Conservation (phyloP, 2,888 invertebrate species). For the Anoplius nigerrimus region DNA sequence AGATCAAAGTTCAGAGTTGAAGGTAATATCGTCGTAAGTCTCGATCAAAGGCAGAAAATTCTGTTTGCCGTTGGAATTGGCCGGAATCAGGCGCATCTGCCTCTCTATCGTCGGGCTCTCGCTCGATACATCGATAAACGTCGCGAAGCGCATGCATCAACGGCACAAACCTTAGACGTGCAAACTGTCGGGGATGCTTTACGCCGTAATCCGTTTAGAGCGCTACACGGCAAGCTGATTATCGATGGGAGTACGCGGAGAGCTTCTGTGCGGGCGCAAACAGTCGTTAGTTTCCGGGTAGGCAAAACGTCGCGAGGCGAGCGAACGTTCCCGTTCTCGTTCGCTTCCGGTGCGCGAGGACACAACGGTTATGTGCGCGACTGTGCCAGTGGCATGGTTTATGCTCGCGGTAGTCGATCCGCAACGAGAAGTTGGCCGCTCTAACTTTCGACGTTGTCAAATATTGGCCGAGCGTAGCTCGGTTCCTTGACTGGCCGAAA, state of each 20-base stretch:
- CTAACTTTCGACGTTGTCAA: slow-evolving; percentile 13
- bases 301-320: too few species aligned
- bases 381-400: neutral
- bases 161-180: slow-evolving; percentile 20
- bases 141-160: neutral
- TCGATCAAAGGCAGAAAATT: too few species aligned
- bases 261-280: neutral
- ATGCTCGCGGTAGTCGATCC: neutral
- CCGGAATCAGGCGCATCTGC: too few species aligned
- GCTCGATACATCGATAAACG: neutral
- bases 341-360: too few species aligned
- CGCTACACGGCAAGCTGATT: slow-evolving; percentile 32
- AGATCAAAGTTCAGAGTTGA: too few species aligned
- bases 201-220: slow-evolving; percentile 43
- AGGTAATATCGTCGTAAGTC: too few species aligned
- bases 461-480: slow-evolving; percentile 9
- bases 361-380: too few species aligned
- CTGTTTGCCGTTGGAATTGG: too few species aligned
- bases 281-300: slow-evolving; percentile 3
- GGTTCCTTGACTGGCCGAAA: slow-evolving; percentile 6
- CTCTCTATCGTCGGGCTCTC: neutral
- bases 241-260: slow-evolving; percentile 4
- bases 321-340: too few species aligned
- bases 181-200: slow-evolving; percentile 26
- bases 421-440: slow-evolving; percentile 5